Percentiles rank a stretch among this genome's conserved stretches.
Conservation (phyloP, 2,113 vertebrate genomes). For the Clarias magur region DNA sequence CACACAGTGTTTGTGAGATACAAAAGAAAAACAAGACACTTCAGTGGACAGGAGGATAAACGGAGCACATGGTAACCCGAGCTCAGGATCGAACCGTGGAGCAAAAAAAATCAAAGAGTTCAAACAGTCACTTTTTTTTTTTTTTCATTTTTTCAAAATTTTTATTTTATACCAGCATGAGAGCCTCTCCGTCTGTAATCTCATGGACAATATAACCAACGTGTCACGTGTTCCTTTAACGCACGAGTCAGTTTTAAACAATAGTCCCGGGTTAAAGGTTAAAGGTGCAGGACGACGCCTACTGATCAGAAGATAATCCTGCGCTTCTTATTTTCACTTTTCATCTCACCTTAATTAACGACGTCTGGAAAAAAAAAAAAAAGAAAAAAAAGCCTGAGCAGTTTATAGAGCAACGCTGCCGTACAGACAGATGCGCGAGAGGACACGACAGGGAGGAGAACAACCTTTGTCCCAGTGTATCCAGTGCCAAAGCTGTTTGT, state of each 20-base stretch:
- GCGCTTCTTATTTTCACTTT: neutral
- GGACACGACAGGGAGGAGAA: neutral
- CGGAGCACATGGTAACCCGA: neutral
- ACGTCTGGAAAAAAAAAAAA: neutral
- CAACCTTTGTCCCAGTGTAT: constrained; percentile 65
- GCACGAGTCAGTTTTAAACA: neutral
- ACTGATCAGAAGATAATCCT: neutral
- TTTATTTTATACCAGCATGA: neutral
- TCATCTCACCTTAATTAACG: neutral
- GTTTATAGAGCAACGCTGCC: neutral
- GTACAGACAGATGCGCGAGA: constrained; percentile 24
- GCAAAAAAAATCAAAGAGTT: neutral
- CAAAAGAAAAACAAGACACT: neutral
- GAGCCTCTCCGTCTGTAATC: neutral
- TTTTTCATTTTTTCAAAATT: neutral
- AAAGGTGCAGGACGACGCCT: neutral
- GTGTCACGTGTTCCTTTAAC: neutral
- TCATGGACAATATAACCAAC: neutral
- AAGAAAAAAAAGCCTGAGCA: neutral
- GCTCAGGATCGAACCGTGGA: neutral
- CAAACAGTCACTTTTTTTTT: neutral
- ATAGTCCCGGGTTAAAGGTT: neutral
- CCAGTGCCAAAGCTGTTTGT: constrained; percentile 53
- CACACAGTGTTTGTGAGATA: neutral
- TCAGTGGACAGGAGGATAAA: fast-evolving